Evolutionary conservation across 2,797 vertebrate species (phyloP), one percentile per base, ranked within the genome.

Genomic region (Mionectes olivaceus): DNA sequence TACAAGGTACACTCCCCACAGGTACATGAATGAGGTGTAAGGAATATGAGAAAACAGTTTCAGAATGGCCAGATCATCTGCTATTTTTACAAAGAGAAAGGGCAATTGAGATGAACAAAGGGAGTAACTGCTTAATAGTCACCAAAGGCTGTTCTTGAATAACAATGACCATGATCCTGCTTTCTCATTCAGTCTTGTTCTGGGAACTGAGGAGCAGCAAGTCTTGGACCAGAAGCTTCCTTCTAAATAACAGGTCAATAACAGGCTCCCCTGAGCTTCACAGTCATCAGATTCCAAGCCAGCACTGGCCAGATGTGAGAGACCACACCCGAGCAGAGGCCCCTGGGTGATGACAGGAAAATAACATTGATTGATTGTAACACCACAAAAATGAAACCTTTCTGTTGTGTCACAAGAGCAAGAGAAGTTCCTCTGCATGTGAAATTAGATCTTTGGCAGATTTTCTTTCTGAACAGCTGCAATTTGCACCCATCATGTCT

Each of bases 381-480:
- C 35, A 43, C 59, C 60, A 64, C 44, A 77, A 63, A 84, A 94
- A 61, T 41, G 19, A 79, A 73, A 59, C 28, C 35, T 88, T 94
- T 79, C 55, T 13, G 49, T 25, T 69, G 23, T 10, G 3, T 78
- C 49, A 71, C 23, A 87, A 73, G 10, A 73, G 57, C 55, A 56
- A 46, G 64, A 76, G 55, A 55, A 90, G 52, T 68, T 73, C 49
- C 22, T 79, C 43, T 87, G 47, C 39, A 28, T 43, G 3, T 89
- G 74, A 84, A 89, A 88, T 63, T 24, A 50, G 41, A 73, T 41
- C 13, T 49, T 33, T 30, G 67, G 43, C 57, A 78, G 65, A 27
- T 33, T 30, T 71, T 64, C 35, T 50, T 65, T 76, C 10, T 90
- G n/a, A 84, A 53, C 16, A 63, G 60, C 44, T 93, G 68, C 3